Evolutionary conservation across 2,888 invertebrate genomes (phyloP).

Genomic region (Pardosa pseudoannulata): DNA sequence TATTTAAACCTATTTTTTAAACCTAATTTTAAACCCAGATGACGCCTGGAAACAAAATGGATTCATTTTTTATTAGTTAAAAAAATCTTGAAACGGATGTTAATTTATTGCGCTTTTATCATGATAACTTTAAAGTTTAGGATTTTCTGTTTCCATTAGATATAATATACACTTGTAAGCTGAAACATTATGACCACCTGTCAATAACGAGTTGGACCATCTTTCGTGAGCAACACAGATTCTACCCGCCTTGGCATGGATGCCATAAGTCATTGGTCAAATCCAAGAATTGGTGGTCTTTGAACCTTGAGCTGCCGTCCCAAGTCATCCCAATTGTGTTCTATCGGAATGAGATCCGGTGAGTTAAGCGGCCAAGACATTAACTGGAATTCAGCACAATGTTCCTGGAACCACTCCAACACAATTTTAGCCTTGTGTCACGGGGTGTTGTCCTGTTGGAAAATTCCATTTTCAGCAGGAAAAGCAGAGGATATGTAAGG

Average conservation of each 20-base stretch:
- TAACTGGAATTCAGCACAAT: not conserved
- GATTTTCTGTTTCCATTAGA: no score
- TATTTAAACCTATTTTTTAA: no score
- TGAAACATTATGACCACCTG: no score
- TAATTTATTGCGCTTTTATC: no score
- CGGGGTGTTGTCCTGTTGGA: not conserved
- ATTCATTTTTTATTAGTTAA: no score
- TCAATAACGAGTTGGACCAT: not conserved
- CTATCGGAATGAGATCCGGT: not conserved
- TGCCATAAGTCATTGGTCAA: not conserved
- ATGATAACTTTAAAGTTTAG: no score
- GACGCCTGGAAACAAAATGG: no score
- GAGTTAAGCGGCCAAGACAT: not conserved
- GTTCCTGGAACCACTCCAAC: not conserved
- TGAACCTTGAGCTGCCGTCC: not conserved
- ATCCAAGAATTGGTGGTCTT: not conserved
- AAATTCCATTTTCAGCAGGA: not conserved
- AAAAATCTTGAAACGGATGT: no score
- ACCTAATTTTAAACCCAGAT: no score
- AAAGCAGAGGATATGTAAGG: no score
- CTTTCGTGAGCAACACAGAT: not conserved
- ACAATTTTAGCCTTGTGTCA: not conserved
- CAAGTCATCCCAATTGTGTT: not conserved
- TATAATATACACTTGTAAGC: no score
- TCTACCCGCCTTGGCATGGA: not conserved